Evolutionary conservation across 2,113 vertebrate genomes (phyloP), one percentile per base, ranked within the genome.

Genomic region (Dendrocopos noguchii): DNA sequence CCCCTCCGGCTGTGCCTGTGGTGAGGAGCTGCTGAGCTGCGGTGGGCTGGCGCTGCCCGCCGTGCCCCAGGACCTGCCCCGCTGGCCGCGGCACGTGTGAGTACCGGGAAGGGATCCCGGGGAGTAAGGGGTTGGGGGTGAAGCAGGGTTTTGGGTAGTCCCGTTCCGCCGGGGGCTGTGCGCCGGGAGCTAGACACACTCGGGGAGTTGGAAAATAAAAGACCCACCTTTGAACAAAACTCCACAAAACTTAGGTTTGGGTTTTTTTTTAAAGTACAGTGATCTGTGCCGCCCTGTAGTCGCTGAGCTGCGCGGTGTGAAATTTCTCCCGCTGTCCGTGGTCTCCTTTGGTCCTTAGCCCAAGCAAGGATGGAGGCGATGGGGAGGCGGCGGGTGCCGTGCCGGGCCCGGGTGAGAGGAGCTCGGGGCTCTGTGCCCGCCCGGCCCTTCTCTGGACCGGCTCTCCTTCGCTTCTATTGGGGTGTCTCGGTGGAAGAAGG

Each of bases 31-130:
- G 24, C 96, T 99, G 96, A 98, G 98, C 97, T 99, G 99, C 94
- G 98, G 98, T 87, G 80, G 95, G 55, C 97, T 96, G 96, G 98
- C 97, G 55, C 94, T 98, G 94, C 96, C 95, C 22, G 96, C 96
- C 20, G 67, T 97, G 80, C 99, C 99, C 13, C 59, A 52, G 90
- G 98, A 98, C 91, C 97, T 99, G 91, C 99, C 99, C 61, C 80
- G 89, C 94, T 97, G 98, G 97, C 98, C 98, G 70, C n/a, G 98
- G 96, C 77, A 98, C 97, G 80, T 99, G 99, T 99, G 97, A 99
- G 99, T 99, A 85, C 77, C 66, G 74, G 64, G 25, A 8, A 22
- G 61, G 74, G 34, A 19, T 18, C 9, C 7, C n/a, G 50, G 5
- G 53, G 28, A 16, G 7, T 10, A n/a, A 16, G n/a, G 39, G 57